A percentile compares a stretch with the other conserved stretches of the same genome.
These are phyloP conservation scores for Camelus dromedarius DNA, from an alignment of 2,113 vertebrate species.

Conservation along the genomic window DNA sequence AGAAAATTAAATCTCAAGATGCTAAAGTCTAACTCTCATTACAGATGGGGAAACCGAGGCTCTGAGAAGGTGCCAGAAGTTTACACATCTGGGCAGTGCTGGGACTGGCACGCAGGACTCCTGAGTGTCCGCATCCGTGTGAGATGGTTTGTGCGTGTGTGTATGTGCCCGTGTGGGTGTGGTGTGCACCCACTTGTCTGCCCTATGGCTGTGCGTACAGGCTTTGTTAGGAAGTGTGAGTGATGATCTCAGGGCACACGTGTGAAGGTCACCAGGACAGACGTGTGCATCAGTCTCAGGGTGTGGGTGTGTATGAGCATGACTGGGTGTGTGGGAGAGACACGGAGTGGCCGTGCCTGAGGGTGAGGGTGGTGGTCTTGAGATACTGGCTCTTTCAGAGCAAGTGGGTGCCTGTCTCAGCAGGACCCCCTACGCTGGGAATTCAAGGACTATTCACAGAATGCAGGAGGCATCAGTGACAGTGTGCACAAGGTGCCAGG, in stretches of 20 bases:
- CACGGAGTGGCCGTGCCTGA: too few species aligned
- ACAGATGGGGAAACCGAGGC: neutral
- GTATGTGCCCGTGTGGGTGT: neutral
- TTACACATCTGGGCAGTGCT: neutral
- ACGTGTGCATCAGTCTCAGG: neutral
- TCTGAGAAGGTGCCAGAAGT: neutral
- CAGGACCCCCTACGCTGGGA: neutral
- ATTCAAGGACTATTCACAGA: neutral
- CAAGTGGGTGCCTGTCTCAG: neutral
- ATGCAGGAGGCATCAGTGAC: neutral
- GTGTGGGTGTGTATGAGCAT: neutral
- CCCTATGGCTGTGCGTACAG: neutral
- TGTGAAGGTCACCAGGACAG: neutral
- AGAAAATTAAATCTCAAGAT: neutral
- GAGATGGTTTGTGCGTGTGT: neutral
- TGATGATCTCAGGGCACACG: neutral
- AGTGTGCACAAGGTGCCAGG: neutral
- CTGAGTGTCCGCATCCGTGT: neutral
- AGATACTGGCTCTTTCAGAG: neutral
- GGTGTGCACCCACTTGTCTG: neutral
- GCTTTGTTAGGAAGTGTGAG: neutral
- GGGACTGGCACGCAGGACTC: neutral
- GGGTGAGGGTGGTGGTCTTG: neutral
- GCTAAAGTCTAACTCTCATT: neutral
- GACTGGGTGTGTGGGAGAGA: neutral